Base-by-base conservation (phyloP, 2,888 invertebrate species). In the Cephonodes hylas region DNA sequence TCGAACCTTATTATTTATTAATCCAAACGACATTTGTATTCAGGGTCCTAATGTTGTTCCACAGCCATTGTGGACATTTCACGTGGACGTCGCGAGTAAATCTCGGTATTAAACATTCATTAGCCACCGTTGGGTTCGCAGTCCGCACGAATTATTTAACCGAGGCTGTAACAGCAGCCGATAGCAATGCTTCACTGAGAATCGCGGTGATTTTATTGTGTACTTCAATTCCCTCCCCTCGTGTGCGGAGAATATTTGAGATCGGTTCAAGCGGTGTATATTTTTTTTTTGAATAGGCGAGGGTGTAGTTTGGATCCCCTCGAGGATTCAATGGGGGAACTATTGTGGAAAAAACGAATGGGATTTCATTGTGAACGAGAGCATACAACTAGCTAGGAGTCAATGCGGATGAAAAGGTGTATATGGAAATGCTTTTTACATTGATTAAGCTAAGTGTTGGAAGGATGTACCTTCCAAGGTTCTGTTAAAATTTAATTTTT, bases 131-230 rank as follows among this genome's bases (percentile, higher is more conserved):
- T 66, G 71, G 70, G 65, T 66, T 65, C 64, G 71, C 60, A 71
- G 77, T 74, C 70, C 71, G 68, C 60, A 62, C 58, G 78, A 83
- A 85, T 84, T 80, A 84, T 84, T 83, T 83, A 84, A n/a, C n/a
- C 77, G 74, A 80, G 77, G 68, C 65, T 45, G 25, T 22, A 44
- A 64, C 65, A 64, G 68, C 63, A 61, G 67, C 70, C 71, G 72
- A 71, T 60, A 64, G 67, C 63, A 64, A 68, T 74, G 72, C 72
- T 73, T 73, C 71, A 68, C 63, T 66, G 44, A 61, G 59, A 63
- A 59, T 42, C 20, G 53, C 64, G 63, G 48, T 20, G 66, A 66
- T 68, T 63, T 67, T 58, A 25, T 59, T 27, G 23, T 59, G 23
- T 18, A 15, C 27, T 20, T 44, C 44, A 15, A 58, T 58, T 58